phyloP scores from a whole-genome alignment of 2,888 invertebrate genomes.

The Papilio protenor region DNA sequence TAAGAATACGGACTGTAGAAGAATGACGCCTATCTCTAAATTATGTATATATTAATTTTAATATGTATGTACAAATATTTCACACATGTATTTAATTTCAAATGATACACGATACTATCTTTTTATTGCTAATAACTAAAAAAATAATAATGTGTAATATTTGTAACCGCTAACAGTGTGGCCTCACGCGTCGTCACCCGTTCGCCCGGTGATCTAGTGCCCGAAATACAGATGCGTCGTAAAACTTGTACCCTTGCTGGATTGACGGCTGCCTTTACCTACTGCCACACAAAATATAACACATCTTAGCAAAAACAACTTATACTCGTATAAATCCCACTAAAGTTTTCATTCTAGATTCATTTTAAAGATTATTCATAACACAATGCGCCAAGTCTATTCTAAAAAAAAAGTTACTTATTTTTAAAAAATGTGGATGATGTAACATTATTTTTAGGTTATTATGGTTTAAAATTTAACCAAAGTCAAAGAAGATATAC shows the following conservation, averaged over 20 bases:
- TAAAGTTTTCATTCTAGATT: not conserved
- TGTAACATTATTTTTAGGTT: too few species aligned
- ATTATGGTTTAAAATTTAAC: too few species aligned
- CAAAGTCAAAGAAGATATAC: too few species aligned
- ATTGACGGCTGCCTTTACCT: slow-evolving; percentile 55
- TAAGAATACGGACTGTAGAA: too few species aligned
- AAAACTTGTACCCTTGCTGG: slow-evolving; percentile 69
- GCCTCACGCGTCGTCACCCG: slow-evolving; percentile 45
- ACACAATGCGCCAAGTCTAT: too few species aligned
- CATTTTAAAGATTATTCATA: too few species aligned
- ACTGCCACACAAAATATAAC: not conserved
- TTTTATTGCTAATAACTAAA: not conserved
- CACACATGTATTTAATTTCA: not conserved
- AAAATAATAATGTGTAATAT: not conserved
- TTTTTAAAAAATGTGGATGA: too few species aligned
- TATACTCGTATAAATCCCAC: not conserved
- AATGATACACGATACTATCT: not conserved
- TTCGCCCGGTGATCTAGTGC: slow-evolving; percentile 71
- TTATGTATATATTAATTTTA: too few species aligned
- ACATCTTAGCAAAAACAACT: not conserved
- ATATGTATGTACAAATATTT: not conserved
- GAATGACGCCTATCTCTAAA: too few species aligned
- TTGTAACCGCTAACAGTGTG: slow-evolving; percentile 30
- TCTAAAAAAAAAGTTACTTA: too few species aligned
- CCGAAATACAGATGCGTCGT: slow-evolving; percentile 67